Base-by-base conservation (phyloP, 2,797 vertebrate species). In the Spheniscus humboldti region DNA sequence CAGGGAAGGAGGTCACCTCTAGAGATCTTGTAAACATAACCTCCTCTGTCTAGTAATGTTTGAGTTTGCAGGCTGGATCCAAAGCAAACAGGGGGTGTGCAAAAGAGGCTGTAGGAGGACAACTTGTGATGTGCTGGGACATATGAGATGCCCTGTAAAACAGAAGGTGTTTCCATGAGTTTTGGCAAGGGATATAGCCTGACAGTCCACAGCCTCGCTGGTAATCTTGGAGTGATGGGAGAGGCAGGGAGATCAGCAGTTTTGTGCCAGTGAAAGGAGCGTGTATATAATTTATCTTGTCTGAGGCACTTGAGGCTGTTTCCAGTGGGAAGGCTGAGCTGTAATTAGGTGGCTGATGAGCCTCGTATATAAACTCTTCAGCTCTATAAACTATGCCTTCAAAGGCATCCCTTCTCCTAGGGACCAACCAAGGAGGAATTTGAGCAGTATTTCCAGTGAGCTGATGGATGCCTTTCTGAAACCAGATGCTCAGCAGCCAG, bases 341-440 rank as follows among this genome's bases (percentile, higher is more conserved):
- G 66, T 96, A 95, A 96, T 95, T 96, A 92, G 57, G 39, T 81
- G 96, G 55, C 72, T 78, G 62, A 69, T 86, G 91, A 92, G 37
- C 39, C n/a, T 86, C 4, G 0, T 93, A 77, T 35, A 88, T 66
- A 95, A 92, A 78, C 76, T 31, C 73, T 91, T 72, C 76, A 73
- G 67, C 62, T 91, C 73, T 76, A 59, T 92, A 81, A 94, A 88
- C 69, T 72, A 1, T 72, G 66, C 43, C 35, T 94, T 90, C 78
- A 83, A 67, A 94, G 77, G 50, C 91, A 83, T 57, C 53, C 47
- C 39, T 86, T 64, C 37, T 92, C 80, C 41, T 75, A 57, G 45
- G 25, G 64, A 48, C 60, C 0, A 3, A 56, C 63, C 75, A 76
- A 16, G 7, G 52, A 69, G 47, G 62, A 93, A 62, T 62, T 82